phyloP scores from a whole-genome alignment of 1,140 invertebrate genomes.

The Scaptomyza graminum region DNA sequence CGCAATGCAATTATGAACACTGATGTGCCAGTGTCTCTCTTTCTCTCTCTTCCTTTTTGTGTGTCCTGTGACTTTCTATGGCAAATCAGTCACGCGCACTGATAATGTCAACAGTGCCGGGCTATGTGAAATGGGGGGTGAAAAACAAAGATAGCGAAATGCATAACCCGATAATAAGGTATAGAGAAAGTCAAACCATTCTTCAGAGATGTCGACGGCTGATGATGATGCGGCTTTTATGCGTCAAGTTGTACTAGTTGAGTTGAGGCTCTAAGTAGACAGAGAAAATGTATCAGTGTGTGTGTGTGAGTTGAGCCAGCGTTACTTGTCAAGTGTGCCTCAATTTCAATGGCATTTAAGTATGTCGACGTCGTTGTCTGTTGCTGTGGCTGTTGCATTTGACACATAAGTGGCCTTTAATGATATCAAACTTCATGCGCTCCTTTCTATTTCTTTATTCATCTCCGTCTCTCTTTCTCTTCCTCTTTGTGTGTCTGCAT shows the following conservation, averaged over 20 bases:
- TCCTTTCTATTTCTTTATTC: slow-evolving; percentile 42
- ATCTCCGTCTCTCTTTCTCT: background rate
- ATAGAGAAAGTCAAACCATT: background rate
- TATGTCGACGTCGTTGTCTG: slow-evolving; percentile 52
- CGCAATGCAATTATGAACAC: slow-evolving; percentile 68
- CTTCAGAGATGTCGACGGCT: slow-evolving; percentile 46
- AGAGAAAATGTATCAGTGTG: background rate
- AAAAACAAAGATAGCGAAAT: slow-evolving; percentile 15
- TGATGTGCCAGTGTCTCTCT: background rate
- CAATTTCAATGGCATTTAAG: slow-evolving; percentile 74
- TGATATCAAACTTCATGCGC: slow-evolving; percentile 71
- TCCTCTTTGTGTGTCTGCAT: background rate
- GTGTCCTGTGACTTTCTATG: background rate
- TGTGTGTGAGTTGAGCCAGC: slow-evolving; percentile 51
- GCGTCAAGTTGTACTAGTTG: slow-evolving; percentile 49
- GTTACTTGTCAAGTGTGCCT: slow-evolving; percentile 72
- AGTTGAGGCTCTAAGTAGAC: slow-evolving; percentile 38
- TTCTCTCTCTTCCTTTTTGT: too few species aligned
- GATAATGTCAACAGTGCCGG: slow-evolving; percentile 55
- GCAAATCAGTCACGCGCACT: slow-evolving; percentile 54
- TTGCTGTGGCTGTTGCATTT: slow-evolving; percentile 63
- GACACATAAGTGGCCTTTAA: slow-evolving; percentile 77
- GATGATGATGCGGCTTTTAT: slow-evolving; percentile 57
- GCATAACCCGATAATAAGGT: slow-evolving; percentile 14
- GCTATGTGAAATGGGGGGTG: slow-evolving; percentile 9